Percentiles rank a stretch among this genome's conserved stretches.
phyloP scores from a whole-genome alignment of 2,888 invertebrate species.

The Drosophila paramelanica region DNA sequence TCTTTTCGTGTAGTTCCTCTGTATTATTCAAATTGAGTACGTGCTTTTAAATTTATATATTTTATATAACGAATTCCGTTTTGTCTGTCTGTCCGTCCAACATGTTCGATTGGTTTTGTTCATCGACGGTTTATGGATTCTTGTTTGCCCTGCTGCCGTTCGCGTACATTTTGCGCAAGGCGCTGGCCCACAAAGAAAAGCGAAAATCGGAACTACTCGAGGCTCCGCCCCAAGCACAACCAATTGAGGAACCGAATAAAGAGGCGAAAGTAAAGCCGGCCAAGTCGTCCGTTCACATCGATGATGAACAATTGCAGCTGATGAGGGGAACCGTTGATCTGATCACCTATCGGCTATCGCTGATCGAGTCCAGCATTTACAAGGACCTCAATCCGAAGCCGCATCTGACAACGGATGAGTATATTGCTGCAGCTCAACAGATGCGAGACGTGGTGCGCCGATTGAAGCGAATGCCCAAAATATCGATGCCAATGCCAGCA shows the following conservation, averaged over 20 bases:
- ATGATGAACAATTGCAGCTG: not conserved
- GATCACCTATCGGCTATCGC: conserved; percentile 1
- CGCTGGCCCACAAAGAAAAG: not conserved
- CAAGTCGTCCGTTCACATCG: not conserved
- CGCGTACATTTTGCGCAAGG: not conserved
- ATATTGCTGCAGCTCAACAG: not conserved
- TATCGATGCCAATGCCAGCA: not conserved
- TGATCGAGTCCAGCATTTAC: conserved; percentile 12
- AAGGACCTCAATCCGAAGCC: conserved; percentile 5
- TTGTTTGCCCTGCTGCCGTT: conserved; percentile 17
- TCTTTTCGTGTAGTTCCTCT: not conserved
- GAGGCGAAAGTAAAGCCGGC: not conserved
- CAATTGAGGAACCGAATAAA: too few species aligned
- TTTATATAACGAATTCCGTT: not conserved
- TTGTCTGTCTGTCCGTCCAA: not conserved
- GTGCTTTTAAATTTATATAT: not conserved
- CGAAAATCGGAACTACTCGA: not conserved
- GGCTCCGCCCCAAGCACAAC: too few species aligned
- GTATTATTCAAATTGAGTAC: not conserved
- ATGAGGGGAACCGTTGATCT: not conserved
- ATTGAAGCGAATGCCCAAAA: not conserved
- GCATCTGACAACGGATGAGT: not conserved
- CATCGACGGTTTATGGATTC: not conserved
- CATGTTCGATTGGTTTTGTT: conserved; percentile 18
- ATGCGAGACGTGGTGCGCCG: not conserved